phyloP scores from a whole-genome alignment of 2,797 vertebrate genomes.

The Corythornis leucogaster region DNA sequence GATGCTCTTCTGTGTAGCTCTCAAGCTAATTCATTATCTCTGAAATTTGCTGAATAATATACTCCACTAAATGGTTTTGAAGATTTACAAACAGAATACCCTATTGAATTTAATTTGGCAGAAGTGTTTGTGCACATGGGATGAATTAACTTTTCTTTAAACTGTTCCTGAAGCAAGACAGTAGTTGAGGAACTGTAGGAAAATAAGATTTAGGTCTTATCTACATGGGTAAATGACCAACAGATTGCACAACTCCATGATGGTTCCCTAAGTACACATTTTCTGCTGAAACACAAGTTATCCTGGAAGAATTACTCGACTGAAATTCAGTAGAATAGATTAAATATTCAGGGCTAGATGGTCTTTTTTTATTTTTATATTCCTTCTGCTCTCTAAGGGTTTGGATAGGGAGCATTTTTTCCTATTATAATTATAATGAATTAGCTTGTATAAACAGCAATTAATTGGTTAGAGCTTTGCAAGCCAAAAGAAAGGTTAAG shows the following conservation, averaged over 20 bases:
- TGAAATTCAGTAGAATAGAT: slow-evolving; percentile 2
- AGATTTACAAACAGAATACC: not conserved
- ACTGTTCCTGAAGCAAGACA: not conserved
- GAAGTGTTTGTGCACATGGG: not conserved
- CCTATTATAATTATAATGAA: not conserved
- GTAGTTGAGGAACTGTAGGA: not conserved
- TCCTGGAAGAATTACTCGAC: not conserved
- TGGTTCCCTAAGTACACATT: not conserved
- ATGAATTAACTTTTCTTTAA: slow-evolving; percentile 7
- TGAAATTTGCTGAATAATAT: slow-evolving; percentile 8
- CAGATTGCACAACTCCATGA: not conserved
- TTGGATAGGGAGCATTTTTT: not conserved
- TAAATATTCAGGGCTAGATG: not conserved
- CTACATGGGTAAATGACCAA: slow-evolving; percentile 1
- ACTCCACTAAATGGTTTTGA: not conserved
- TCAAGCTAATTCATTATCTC: not conserved
- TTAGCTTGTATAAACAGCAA: slow-evolving; percentile 13
- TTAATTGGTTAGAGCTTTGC: not conserved
- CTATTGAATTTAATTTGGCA: slow-evolving; percentile 1
- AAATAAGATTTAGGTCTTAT: not conserved
- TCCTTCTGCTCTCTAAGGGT: not conserved
- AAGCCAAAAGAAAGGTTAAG: slow-evolving; percentile 37
- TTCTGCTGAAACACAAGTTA: slow-evolving; percentile 7
- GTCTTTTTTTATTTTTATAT: not conserved
- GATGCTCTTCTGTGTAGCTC: not conserved